These are phyloP conservation scores for Premnoplex brunnescens DNA, from an alignment of 2,797 vertebrate genomes.

Conservation along the genomic window DNA sequence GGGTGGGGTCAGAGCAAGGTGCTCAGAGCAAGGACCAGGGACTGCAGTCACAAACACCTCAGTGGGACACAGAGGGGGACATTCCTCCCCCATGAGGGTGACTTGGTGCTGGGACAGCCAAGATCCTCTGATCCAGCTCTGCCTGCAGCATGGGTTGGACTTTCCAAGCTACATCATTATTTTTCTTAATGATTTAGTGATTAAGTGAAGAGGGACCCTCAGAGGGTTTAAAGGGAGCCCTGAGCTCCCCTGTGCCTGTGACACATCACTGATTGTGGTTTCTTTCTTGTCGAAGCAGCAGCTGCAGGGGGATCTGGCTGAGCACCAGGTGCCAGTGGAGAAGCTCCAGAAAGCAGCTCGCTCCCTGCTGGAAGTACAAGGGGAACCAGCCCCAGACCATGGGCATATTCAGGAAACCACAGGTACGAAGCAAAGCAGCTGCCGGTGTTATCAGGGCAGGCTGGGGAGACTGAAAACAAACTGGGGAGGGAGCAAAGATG, in stretches of 20 bases:
- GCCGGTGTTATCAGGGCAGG: rapidly evolving
- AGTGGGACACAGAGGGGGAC: not conserved
- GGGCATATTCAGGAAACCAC: slow-evolving; percentile 82
- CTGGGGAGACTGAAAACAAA: not conserved
- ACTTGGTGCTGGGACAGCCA: not conserved
- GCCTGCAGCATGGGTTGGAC: not conserved
- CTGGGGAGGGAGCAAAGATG: not conserved
- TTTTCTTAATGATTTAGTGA: not conserved
- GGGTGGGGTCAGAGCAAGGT: not conserved
- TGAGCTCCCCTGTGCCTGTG: not conserved
- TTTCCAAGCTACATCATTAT: not conserved
- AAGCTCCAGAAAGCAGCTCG: slow-evolving; percentile 87
- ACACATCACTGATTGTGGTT: not conserved
- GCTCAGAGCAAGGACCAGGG: not conserved
- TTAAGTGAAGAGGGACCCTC: not conserved
- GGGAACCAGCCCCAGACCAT: slow-evolving; percentile 84
- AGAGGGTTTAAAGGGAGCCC: not conserved
- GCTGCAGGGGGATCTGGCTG: slow-evolving; percentile 90
- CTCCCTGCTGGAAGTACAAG: slow-evolving; percentile 85
- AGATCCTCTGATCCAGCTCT: not conserved
- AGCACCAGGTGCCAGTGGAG: slow-evolving; percentile 90
- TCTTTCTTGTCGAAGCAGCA: slow-evolving; percentile 73
- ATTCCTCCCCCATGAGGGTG: not conserved
- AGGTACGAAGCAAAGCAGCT: slow-evolving; percentile 76
- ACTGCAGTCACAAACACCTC: not conserved